Conservation (phyloP, 2,888 invertebrate species). For the Oscheius sp. region DNA sequence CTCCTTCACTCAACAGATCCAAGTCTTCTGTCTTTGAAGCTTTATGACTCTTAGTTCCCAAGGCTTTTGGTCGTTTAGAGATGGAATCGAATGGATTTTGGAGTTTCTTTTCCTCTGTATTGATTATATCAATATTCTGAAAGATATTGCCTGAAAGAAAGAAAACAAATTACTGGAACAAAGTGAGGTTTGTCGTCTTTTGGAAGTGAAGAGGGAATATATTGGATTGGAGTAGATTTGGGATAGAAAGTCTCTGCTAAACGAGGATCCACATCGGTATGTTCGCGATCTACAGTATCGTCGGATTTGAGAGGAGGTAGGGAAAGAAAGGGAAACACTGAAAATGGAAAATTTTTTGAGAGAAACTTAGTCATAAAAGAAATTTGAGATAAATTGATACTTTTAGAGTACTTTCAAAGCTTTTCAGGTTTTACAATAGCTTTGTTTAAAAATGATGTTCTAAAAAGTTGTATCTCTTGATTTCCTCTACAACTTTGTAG, state of each 20-base stretch:
- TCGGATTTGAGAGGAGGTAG: slow-evolving; percentile 48
- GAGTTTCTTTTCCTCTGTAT: slow-evolving; percentile 6
- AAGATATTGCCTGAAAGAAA: neutral
- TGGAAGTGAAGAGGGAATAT: no score
- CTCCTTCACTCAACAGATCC: slow-evolving; percentile 17
- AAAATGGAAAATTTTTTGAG: slow-evolving; percentile 13
- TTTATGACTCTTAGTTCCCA: neutral
- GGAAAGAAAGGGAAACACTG: slow-evolving; percentile 55
- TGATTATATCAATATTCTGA: slow-evolving; percentile 2
- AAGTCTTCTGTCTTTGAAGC: slow-evolving; percentile 17
- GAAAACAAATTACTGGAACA: neutral
- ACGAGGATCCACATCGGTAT: slow-evolving; percentile 43
- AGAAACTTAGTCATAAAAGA: no score
- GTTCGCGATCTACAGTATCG: slow-evolving; percentile 25
- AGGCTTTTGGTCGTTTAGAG: neutral
- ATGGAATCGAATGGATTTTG: slow-evolving; percentile 9
- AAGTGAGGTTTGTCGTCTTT: slow-evolving; percentile 19
- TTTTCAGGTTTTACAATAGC: no score
- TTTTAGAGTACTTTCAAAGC: no score
- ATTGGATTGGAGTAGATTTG: no score
- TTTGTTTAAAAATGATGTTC: no score
- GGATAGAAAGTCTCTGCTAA: slow-evolving; percentile 34
- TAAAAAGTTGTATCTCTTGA: no score
- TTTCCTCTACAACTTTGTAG: no score
- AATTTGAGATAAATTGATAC: no score